Base-by-base conservation (phyloP, 1,140 invertebrate species). In the Achroia grisella region DNA sequence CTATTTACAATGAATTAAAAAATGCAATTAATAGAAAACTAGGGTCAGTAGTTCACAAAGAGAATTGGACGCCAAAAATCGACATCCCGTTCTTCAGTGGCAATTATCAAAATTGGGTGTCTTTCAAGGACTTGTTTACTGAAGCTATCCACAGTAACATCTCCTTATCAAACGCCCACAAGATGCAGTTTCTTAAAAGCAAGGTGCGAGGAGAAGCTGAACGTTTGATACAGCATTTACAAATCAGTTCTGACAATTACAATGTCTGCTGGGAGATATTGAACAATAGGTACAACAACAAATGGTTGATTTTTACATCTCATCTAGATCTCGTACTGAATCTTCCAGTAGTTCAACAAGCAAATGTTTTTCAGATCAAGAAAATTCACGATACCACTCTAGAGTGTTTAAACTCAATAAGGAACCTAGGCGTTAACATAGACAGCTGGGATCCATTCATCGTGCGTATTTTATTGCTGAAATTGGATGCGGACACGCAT, bases 401-500 rank as follows among this genome's bases (percentile, higher is more conserved):
- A 5, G 42, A 44, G 29, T 12, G 4, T 8, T 23, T 44, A 9
- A 44, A 44, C n/a, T 33, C 42, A 13, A 29, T 44, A 4, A 44
- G 36, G 27, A 44, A 44, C n/a, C 34, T 44, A 11, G 33, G 10
- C 2, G 11, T 44, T 1, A 23, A 44, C 27, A 44, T 36, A 13
- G 11, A 15, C 1, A 44, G 17, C 4, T 44, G 42, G 42, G 42
- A 44, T 11, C 42, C 42, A 2, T n/a, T 44, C 4, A 4, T 44
- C 4, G 42, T 43, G 4, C 40, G 47, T 45, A 2, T 52, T 10
- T 27, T 52, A 27, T 30, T 32, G 4, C 44, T 47, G 13, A 52
- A 52, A 35, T 39, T 52, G 30, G 44, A 52, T 30, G 8, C 39
- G 9, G 39, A 52, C 0, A 52, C 32, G 2, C 30, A 49, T 39